Evolutionary conservation across 2,797 vertebrate genomes (phyloP).

Genomic region (Sphenodon punctatus): DNA sequence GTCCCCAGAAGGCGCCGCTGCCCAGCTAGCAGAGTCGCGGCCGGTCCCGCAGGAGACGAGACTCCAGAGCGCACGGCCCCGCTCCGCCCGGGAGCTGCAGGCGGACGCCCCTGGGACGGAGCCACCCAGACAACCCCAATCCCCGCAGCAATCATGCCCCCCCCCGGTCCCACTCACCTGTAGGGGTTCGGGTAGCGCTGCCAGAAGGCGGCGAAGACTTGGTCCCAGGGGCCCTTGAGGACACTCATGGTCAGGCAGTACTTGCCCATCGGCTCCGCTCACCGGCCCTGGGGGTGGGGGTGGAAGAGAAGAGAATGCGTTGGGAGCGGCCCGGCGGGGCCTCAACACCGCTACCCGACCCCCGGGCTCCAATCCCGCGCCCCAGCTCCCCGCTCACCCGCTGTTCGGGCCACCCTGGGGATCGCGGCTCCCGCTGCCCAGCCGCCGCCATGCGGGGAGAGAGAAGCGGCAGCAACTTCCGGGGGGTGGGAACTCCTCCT

Average conservation of each 20-base stretch:
- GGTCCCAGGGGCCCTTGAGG: constrained; percentile 95
- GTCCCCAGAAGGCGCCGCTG: no score
- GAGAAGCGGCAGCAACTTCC: constrained; percentile 42
- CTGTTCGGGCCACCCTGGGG: neutral
- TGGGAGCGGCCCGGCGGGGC: neutral
- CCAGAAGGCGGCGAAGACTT: constrained; percentile 95
- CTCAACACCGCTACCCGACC: neutral
- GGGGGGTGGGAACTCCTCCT: neutral
- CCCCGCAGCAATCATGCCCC: no score
- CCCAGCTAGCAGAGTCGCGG: no score
- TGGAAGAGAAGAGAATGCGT: neutral
- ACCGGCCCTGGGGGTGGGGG: constrained; percentile 68
- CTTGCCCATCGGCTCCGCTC: constrained; percentile 85
- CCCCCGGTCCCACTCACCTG: constrained; percentile 76
- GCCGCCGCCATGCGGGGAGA: constrained; percentile 68
- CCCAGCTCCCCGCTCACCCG: constrained; percentile 25
- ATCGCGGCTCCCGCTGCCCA: neutral
- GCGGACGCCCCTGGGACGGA: no score
- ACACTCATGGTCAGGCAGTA: constrained; percentile 87
- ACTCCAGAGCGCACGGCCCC: no score
- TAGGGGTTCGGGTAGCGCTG: constrained; percentile 95
- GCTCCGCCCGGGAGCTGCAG: no score
- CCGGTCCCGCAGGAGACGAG: no score
- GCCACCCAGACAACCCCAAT: no score
- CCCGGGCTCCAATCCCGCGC: neutral